These are phyloP conservation scores for Eciton burchellii DNA, from an alignment of 1,140 invertebrate species.

Conservation along the genomic window DNA sequence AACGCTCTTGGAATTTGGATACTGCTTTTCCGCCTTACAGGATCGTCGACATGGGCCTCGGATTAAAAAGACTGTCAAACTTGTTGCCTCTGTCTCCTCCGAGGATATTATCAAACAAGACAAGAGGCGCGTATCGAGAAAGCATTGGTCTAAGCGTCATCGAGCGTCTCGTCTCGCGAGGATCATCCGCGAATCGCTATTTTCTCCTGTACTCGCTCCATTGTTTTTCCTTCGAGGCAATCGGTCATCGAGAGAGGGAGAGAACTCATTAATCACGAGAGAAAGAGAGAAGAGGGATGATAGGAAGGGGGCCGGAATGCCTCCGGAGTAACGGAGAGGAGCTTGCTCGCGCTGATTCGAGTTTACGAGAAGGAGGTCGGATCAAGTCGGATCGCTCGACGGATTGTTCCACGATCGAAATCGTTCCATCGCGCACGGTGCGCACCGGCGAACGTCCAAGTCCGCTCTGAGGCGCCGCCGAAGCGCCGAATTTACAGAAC, in stretches of 20 bases:
- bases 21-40: neutral
- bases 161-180: neutral
- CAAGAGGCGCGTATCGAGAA: too few species aligned
- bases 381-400: neutral
- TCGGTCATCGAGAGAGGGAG: constrained; percentile 15
- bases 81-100: too few species aligned
- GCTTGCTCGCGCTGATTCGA: neutral
- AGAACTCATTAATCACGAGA: constrained; percentile 37
- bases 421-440: neutral
- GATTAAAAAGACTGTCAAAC: too few species aligned
- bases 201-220: neutral
- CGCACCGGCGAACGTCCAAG: neutral
- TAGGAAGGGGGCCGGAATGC: constrained; percentile 30
- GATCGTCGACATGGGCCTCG: too few species aligned
- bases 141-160: too few species aligned
- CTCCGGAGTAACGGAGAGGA: constrained; percentile 43
- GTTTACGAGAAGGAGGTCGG: constrained; percentile 7
- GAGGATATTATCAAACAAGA: too few species aligned
- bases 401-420: neutral
- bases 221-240: constrained; percentile 35
- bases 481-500: constrained; percentile 10
- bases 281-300: neutral
- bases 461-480: neutral
- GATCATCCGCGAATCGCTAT: neutral
- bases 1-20: neutral